Percentiles rank a stretch among this genome's conserved stretches.
phyloP scores from a whole-genome alignment of 2,113 vertebrate species.

The Solea senegalensis region DNA sequence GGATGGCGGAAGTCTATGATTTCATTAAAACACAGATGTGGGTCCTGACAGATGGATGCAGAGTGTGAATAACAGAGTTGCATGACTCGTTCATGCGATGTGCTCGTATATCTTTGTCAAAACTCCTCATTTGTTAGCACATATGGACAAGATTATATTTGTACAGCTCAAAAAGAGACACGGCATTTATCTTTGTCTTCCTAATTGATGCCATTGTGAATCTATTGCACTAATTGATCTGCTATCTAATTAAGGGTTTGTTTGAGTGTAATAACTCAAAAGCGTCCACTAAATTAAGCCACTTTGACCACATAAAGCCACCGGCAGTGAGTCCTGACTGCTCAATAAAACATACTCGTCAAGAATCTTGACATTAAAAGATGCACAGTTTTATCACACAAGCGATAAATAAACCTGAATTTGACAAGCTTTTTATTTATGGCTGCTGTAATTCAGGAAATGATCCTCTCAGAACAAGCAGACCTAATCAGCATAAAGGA shows the following conservation, averaged over 20 bases:
- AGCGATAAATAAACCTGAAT: neutral
- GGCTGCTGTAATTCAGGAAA: constrained; percentile 8
- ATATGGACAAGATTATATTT: constrained; percentile 19
- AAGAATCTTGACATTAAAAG: neutral
- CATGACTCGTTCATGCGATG: neutral
- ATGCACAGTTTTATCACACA: neutral
- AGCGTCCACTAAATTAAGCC: constrained; percentile 11
- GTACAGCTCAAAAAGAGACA: constrained; percentile 9
- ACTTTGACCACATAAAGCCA: constrained; percentile 29
- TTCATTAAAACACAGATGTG: constrained; percentile 69
- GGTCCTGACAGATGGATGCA: constrained; percentile 40
- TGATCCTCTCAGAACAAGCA: constrained; percentile 1
- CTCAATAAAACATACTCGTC: constrained; percentile 12
- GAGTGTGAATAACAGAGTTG: constrained; percentile 33
- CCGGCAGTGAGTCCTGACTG: neutral
- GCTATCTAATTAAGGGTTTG: constrained; percentile 44
- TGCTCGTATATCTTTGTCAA: constrained; percentile 16
- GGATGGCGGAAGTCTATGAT: constrained; percentile 47
- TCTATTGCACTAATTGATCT: constrained; percentile 44
- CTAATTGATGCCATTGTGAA: constrained; percentile 23
- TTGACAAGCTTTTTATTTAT: neutral
- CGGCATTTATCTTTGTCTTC: constrained; percentile 7
- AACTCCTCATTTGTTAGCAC: constrained; percentile 10
- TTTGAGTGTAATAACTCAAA: constrained; percentile 39
- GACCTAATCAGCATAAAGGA: neutral